These are phyloP conservation scores for Phalacrocorax brasilianus DNA, from an alignment of 2,113 vertebrate genomes.

Conservation along the genomic window DNA sequence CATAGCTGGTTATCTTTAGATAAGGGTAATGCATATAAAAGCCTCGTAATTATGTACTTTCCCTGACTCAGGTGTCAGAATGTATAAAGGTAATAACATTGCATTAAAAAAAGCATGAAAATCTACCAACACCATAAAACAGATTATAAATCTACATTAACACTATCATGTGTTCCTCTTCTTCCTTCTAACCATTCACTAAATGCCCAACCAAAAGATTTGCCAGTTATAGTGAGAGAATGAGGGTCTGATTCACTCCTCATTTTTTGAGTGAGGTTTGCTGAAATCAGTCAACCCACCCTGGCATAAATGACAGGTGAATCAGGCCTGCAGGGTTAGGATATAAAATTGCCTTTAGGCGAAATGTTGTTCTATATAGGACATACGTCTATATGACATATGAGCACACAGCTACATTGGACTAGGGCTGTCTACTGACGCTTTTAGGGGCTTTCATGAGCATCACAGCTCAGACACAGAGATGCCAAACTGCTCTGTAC, in stretches of 20 bases:
- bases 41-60: neutral
- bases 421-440: neutral
- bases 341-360: neutral
- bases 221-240: neutral
- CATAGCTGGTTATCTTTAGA: neutral
- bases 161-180: neutral
- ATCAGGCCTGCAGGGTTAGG: neutral
- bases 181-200: neutral
- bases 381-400: neutral
- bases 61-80: neutral
- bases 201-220: neutral
- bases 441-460: neutral
- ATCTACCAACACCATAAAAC: neutral
- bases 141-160: conserved; percentile 32
- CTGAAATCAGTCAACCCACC: neutral
- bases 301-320: neutral
- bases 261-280: neutral
- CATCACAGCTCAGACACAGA: neutral
- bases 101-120: neutral
- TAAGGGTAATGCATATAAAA: neutral
- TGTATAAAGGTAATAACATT: conserved; percentile 7
- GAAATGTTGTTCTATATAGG: neutral
- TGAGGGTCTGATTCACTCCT: neutral
- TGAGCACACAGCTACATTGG: neutral
- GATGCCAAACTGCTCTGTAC: neutral